Evolutionary conservation across 2,888 invertebrate genomes (phyloP), one percentile per base, ranked within the genome.

Genomic region (Drosophila imparisetae): DNA sequence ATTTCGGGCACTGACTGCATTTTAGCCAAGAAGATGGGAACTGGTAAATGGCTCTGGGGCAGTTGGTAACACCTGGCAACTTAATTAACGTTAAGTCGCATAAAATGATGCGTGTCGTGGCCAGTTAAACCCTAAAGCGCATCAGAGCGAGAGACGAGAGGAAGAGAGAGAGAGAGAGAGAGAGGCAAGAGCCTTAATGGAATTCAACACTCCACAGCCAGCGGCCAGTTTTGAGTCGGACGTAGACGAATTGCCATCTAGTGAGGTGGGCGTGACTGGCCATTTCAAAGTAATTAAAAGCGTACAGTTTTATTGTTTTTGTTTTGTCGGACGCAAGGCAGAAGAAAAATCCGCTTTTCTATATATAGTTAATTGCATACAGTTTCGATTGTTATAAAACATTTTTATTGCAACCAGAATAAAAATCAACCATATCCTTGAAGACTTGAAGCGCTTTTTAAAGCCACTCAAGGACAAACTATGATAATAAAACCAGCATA

Each of bases 181-280:
- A 53, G 68, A 38, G 34, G 48, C 70, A 61, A 55, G 66, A 48
- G 30, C 52, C 34, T 57, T 70, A 80, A 89, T 86, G 62, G 58
- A 71, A 71, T 55, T 50, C 52, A 15, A 30, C 32, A 30, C 53
- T 57, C 50, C 67, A 45, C 13, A n/a, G 55, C 77, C 62, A 32
- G 48, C 38, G 73, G 73, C 68, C 67, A 67, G 60, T 59, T 66
- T 74, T 66, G 57, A 63, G 65, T 10, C 80, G 80, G 85, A 85
- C 90, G 85, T 73, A 88, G 85, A 90, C 80, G 90, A 90, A 85
- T 85, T 86, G 80, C 89, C 77, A 54, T 27, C 62, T 27, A 42
- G 55, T 60, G 49, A 60, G 27, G 66, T 66, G 70, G 84, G 90
- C 90, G 90, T 82, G 59, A 60, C 83, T 29, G 60, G 48, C 64